Percentiles rank a stretch among this genome's conserved stretches.
Conservation (phyloP, 2,797 vertebrate species). For the Hybognathus amarus region DNA sequence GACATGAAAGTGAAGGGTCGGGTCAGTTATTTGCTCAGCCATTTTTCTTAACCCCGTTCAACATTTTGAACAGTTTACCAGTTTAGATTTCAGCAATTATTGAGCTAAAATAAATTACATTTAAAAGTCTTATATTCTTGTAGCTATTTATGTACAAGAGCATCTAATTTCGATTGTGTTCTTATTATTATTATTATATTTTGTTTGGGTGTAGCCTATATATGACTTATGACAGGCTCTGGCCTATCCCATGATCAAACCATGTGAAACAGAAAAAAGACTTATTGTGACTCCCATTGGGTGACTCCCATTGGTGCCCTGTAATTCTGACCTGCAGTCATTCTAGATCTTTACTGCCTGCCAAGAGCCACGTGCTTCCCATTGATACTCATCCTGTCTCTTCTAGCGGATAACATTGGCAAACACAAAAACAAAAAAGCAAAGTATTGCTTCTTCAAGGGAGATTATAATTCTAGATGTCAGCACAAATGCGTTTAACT, state of each 20-base stretch:
- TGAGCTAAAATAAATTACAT: not conserved
- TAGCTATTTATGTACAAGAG: constrained; percentile 1
- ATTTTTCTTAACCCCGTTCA: not conserved
- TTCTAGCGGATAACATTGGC: not conserved
- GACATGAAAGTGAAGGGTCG: not conserved
- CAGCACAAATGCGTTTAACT: constrained; percentile 1
- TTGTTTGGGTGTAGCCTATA: constrained; percentile 50
- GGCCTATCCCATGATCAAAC: constrained; percentile 68
- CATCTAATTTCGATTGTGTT: not conserved
- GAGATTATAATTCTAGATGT: constrained; percentile 8
- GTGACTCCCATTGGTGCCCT: constrained; percentile 27
- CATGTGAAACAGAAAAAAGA: constrained; percentile 65
- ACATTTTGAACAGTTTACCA: not conserved
- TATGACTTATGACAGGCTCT: constrained; percentile 62
- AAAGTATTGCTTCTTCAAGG: not conserved
- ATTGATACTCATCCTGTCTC: constrained; percentile 4
- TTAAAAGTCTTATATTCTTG: not conserved
- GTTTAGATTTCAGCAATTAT: not conserved
- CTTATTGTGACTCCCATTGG: constrained; percentile 45
- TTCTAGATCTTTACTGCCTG: constrained; percentile 29
- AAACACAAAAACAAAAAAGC: not conserved
- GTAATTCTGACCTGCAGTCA: constrained; percentile 3
- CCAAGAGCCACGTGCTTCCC: not conserved
- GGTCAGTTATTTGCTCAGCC: not conserved
- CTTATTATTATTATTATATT: not conserved